Conservation (phyloP, 2,113 vertebrate species). For the Protomyctophum bolini region DNA sequence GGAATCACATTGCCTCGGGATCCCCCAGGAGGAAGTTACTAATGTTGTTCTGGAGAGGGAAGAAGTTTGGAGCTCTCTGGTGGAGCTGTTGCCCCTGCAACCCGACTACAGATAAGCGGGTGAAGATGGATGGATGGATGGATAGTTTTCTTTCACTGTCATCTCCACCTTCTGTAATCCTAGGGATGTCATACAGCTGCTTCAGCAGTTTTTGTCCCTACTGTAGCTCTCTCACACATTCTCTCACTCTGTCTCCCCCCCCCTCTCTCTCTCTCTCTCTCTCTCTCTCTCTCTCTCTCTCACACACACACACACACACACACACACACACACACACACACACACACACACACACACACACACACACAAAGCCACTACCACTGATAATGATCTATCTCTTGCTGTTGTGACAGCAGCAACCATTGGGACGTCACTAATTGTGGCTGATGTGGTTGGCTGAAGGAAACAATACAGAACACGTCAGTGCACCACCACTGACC, state of each 20-base stretch:
- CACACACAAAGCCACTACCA: conserved; percentile 1
- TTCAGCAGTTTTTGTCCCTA: background rate
- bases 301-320: background rate
- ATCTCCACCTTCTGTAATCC: too few species aligned
- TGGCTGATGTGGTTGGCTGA: conserved; percentile 47
- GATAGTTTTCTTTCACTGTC: too few species aligned
- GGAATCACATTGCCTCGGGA: background rate
- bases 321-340: conserved; percentile 2
- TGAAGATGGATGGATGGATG: background rate
- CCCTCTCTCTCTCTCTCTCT: background rate
- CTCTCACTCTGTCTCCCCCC: background rate
- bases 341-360: background rate
- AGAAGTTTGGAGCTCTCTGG: too few species aligned
- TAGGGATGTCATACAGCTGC: too few species aligned
- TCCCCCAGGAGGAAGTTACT: background rate
- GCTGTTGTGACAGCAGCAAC: conserved; percentile 32
- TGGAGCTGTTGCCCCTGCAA: too few species aligned
- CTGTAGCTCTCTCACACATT: background rate
- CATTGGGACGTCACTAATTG: conserved; percentile 43
- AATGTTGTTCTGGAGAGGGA: too few species aligned
- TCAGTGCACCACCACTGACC: conserved; percentile 31
- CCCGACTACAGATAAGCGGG: too few species aligned
- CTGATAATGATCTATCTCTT: conserved; percentile 36
- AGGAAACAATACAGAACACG: conserved; percentile 38
- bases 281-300: background rate